Conservation (phyloP, 2,888 invertebrate species). For the Antitype chi region DNA sequence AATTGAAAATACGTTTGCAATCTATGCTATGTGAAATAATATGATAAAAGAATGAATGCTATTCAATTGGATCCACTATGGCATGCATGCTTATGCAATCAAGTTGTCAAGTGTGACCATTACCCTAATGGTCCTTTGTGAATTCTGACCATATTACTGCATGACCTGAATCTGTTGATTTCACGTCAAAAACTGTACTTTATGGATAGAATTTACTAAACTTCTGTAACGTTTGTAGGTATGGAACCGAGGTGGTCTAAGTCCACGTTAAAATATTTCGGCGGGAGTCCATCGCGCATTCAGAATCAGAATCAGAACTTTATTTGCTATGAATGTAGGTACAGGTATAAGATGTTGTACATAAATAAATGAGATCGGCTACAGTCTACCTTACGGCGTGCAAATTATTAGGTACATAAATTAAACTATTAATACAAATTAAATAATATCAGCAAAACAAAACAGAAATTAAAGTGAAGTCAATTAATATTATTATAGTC, state of each 20-base stretch:
- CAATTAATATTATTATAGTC: no score
- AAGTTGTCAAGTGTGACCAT: slow-evolving; percentile 54
- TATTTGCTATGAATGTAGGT: no score
- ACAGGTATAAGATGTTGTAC: no score
- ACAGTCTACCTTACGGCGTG: no score
- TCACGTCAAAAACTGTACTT: slow-evolving; percentile 41
- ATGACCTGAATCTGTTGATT: slow-evolving; percentile 52
- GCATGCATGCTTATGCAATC: slow-evolving; percentile 50
- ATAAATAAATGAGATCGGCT: no score
- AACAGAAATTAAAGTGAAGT: no score
- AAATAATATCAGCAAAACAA: no score
- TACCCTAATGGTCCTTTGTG: slow-evolving; percentile 58
- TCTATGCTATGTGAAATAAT: slow-evolving; percentile 12
- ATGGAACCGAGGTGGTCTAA: background rate
- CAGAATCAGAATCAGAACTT: no score
- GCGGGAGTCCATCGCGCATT: no score
- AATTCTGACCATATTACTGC: slow-evolving; percentile 27
- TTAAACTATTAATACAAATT: no score
- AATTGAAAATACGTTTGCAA: slow-evolving; percentile 7
- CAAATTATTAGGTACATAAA: no score
- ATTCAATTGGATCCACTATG: slow-evolving; percentile 45
- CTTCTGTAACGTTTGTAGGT: background rate
- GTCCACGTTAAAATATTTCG: no score
- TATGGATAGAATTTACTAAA: slow-evolving; percentile 1
- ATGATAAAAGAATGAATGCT: slow-evolving; percentile 23